Evolutionary conservation across 2,113 vertebrate species (phyloP), one percentile per base, ranked within the genome.

Genomic region (Apus apus): DNA sequence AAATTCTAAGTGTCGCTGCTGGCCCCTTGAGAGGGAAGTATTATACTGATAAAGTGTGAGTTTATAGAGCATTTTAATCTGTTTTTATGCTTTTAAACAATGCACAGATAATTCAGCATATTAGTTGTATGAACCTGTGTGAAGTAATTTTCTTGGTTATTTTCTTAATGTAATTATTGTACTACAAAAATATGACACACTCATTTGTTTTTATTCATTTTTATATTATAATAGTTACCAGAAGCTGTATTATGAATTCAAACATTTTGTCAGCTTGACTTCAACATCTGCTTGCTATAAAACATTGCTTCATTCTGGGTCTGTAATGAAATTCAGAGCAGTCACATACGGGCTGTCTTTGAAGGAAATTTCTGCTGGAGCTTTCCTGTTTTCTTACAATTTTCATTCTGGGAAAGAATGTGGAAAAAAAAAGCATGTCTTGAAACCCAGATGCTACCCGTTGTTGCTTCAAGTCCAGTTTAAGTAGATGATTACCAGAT

Each of bases 271-370:
- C 90, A 91, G 36, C 71, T 85, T 92, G 82, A 70, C 57, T 94
- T 94, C 34, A 75, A 38, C 94, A 96, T 97, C 96, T 97, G 92
- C 36, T 96, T 92, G 38, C 76, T 93, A 89, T 97, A 95, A 95
- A 97, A 85, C 30, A 27, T 62, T 72, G 70, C 61, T 96, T 96
- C 74, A 38, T 89, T 96, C 68, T 61, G 60, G 5, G 5, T 71
- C 81, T 71, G 38, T 93, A 94, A 96, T 96, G 93, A 93, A 90
- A 93, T 93, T 96, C 85, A 95, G 90, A 92, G 48, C 54, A 81
- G 67, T 96, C 85, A 96, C 40, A 94, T 93, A 67, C 54, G 85
- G 73, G 34, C 82, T 92, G 58, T 71, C 56, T 97, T 93, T 96
- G 81, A 95, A 93, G 80, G 77, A 97, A 81, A 89, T 93, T 96